A percentile compares a stretch with the other conserved stretches of the same genome.
These are phyloP conservation scores for Lasioglossum calceatum DNA, from an alignment of 2,888 invertebrate species.

Conservation along the genomic window DNA sequence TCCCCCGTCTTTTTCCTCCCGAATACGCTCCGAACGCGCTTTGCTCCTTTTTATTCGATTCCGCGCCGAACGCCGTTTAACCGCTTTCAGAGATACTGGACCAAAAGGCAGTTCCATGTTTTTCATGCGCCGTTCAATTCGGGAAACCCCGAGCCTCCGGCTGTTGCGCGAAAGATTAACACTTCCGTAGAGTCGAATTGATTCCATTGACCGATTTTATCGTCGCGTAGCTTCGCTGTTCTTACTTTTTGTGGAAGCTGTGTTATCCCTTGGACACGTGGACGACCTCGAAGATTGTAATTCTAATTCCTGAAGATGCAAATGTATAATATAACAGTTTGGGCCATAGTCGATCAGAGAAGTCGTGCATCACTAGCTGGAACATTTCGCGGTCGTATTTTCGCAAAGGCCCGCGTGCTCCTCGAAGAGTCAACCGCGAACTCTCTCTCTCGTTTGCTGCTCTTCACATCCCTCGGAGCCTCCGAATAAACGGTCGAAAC, in stretches of 20 bases:
- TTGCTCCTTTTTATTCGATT: slow-evolving; percentile 6
- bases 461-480: not conserved
- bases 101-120: not conserved
- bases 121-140: not conserved
- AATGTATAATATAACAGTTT: no score
- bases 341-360: no score
- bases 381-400: not conserved
- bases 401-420: not conserved
- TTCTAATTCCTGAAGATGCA: no score
- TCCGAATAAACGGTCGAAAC: not conserved
- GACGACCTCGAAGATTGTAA: no score
- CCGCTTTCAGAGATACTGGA: not conserved
- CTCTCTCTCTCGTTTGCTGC: not conserved
- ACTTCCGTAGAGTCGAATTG: not conserved
- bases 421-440: no score
- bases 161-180: not conserved
- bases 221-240: no score
- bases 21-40: not conserved
- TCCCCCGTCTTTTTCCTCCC: not conserved
- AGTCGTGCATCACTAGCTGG: no score
- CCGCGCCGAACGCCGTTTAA: not conserved
- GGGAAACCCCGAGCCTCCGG: not conserved
- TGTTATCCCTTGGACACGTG: no score
- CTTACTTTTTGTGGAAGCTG: no score
- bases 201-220: no score